phyloP scores from a whole-genome alignment of 2,888 invertebrate genomes.

The Cheilosia vernalis region DNA sequence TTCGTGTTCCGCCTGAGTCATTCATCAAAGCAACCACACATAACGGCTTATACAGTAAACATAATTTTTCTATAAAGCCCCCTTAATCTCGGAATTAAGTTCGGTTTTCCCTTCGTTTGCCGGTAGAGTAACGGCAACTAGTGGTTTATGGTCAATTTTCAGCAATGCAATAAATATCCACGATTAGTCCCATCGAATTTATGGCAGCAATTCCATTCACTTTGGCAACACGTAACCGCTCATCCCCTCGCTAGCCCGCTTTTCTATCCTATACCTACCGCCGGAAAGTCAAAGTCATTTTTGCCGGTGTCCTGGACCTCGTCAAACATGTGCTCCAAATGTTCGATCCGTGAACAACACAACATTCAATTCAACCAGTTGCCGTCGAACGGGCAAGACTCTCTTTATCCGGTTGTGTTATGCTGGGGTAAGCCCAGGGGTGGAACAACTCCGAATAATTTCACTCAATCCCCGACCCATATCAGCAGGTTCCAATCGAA shows the following conservation, averaged over 20 bases:
- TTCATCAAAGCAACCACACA: constrained; percentile 1
- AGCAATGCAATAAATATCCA: constrained; percentile 55
- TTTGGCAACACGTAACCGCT: constrained; percentile 21
- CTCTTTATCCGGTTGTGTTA: constrained; percentile 55
- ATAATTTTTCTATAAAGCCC: constrained; percentile 47
- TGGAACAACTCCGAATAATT: constrained; percentile 51
- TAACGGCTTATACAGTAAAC: constrained; percentile 44
- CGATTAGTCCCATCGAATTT: constrained; percentile 57
- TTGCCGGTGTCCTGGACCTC: background rate
- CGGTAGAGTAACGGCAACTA: constrained; percentile 58
- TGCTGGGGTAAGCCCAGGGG: background rate
- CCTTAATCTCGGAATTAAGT: constrained; percentile 43
- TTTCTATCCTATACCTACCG: too few species aligned
- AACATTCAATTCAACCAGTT: background rate
- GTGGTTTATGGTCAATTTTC: constrained; percentile 66
- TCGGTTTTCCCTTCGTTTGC: constrained; percentile 6
- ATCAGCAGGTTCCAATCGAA: constrained; percentile 25
- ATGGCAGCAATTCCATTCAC: constrained; percentile 46
- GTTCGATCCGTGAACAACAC: constrained; percentile 14
- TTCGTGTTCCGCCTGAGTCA: background rate
- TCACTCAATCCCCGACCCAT: constrained; percentile 11
- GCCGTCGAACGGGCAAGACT: background rate
- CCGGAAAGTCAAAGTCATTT: too few species aligned
- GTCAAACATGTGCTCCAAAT: background rate
- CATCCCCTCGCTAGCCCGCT: background rate